A percentile compares a stretch with the other conserved stretches of the same genome.
These are phyloP conservation scores for Sphyrna mokarran DNA, from an alignment of 2,113 vertebrate species.

Conservation along the genomic window DNA sequence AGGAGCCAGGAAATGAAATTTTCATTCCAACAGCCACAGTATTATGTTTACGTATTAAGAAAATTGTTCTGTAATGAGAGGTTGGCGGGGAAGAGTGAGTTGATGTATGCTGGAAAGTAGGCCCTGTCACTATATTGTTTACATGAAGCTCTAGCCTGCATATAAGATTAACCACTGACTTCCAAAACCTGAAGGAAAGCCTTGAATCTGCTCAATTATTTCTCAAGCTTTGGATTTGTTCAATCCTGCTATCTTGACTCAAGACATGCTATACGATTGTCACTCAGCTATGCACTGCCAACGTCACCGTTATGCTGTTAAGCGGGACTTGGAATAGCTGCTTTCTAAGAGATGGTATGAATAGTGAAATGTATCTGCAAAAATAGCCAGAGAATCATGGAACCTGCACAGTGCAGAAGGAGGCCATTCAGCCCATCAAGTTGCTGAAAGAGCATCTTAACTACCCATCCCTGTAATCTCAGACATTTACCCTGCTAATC, in stretches of 20 bases:
- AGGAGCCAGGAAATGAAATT: too few relatives aligned
- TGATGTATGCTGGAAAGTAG: too few relatives aligned
- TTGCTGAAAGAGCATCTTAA: too few relatives aligned
- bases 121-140: too few relatives aligned
- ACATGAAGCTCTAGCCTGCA: not conserved
- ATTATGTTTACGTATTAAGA: too few relatives aligned
- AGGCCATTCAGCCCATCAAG: too few relatives aligned
- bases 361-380: not conserved
- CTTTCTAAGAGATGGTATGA: not conserved
- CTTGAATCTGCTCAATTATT: not conserved
- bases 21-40: too few relatives aligned
- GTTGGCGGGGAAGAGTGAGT: too few relatives aligned
- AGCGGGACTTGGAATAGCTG: not conserved
- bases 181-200: not conserved
- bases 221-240: not conserved
- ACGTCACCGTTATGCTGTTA: not conserved
- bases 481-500: too few relatives aligned
- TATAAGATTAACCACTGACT: not conserved
- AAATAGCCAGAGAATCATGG: not conserved
- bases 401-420: too few relatives aligned
- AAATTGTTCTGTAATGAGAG: too few relatives aligned
- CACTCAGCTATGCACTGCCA: not conserved
- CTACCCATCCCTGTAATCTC: too few relatives aligned
- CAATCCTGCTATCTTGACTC: not conserved
- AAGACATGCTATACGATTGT: not conserved